Conservation (phyloP, 2,888 invertebrate species). For the Callyntrura sp. region DNA sequence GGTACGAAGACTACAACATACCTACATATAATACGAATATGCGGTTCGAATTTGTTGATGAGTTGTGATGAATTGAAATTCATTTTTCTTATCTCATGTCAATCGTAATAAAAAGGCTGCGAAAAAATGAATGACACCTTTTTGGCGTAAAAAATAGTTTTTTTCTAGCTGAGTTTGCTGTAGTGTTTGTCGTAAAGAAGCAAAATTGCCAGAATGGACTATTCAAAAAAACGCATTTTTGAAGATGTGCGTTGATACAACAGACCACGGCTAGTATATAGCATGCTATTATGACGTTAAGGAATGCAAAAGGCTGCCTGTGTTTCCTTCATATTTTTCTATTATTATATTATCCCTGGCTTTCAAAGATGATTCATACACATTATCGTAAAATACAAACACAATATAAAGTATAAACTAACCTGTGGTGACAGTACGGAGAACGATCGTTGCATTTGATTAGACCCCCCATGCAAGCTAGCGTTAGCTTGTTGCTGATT, state of each 20-base stretch:
- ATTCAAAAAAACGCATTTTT: background rate
- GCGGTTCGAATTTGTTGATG: slow-evolving; percentile 6
- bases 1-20: background rate
- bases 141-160: slow-evolving; percentile 1
- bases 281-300: too few species aligned
- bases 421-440: slow-evolving; percentile 83
- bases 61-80: slow-evolving; percentile 65
- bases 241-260: background rate
- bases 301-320: background rate
- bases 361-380: background rate
- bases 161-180: background rate
- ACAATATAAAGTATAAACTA: slow-evolving; percentile 57
- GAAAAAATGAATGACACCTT: slow-evolving; percentile 66
- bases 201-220: background rate
- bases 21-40: background rate
- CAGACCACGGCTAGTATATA: background rate
- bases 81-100: slow-evolving; percentile 65
- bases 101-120: slow-evolving; percentile 70
- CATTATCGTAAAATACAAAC: background rate
- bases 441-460: slow-evolving; percentile 82
- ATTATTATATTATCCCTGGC: too few species aligned
- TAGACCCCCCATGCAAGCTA: slow-evolving; percentile 72
- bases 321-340: background rate
- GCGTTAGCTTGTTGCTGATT: slow-evolving; percentile 54
- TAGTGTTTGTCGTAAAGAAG: background rate